Base-by-base conservation (phyloP, 2,888 invertebrate genomes). In the Cactoblastis cactorum region DNA sequence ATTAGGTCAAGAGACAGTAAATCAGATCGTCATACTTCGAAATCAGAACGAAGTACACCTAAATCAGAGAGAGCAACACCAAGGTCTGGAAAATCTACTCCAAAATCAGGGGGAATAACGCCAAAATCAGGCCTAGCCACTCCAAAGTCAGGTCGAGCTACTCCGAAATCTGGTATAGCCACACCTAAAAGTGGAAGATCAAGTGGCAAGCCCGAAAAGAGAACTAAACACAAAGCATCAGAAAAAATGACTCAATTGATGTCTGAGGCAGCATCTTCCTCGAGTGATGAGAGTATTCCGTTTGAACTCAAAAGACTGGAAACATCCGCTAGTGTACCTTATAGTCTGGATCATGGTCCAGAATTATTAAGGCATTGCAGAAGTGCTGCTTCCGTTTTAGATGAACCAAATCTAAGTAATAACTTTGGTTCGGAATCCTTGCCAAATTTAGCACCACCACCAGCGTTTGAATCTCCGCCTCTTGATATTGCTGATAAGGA, bases 381-480 rank as follows among this genome's bases (percentile, higher is more conserved):
- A 67, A 92, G 92, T 69, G 91, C 91, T 47, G 90, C 91, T 28
- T 91, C 91, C 32, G 87, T 92, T 48, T 78, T 90, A 58, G 91
- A 91, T 55, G 92, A 93, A 69, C 80, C 90, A 1, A 91, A 91
- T 54, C 64, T 87, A 50, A 86, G 82, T 58, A 87, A 81, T 59
- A 83, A 79, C 14, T 90, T 89, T 60, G 92, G 92, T 53, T 93
- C 94, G 32, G 94, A 94, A 77, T 94, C 94, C 18, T 82, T 94
- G 72, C 94, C 94, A 6, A 94, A 94, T 77, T 85, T 94, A 64
- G 92, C 92, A 45, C 92, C 93, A 45, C 92, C 92, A 0, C 88
- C 90, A 15, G 92, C 91, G 52, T 92, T 92, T 62, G 91, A 91
- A 52, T 91, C 91, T 3, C 91, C 91, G 9, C 85, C 90, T 37